Conservation (phyloP, 2,797 vertebrate genomes). For the Karalla daura region DNA sequence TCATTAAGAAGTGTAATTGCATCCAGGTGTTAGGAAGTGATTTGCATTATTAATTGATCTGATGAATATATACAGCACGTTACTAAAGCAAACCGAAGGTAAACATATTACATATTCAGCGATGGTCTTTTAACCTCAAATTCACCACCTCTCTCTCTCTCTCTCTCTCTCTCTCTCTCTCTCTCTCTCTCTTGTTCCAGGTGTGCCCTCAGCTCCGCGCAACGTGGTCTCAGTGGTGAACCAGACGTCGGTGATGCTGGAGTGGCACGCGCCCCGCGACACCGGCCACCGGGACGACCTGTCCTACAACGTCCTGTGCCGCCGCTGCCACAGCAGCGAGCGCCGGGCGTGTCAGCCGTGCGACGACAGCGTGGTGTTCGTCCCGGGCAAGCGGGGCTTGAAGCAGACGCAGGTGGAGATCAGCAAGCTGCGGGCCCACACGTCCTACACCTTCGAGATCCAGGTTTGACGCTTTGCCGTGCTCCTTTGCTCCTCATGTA, state of each 20-base stretch:
- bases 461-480: too few relatives aligned
- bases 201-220: conserved; percentile 92
- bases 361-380: conserved; percentile 91
- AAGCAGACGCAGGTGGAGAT: conserved; percentile 89
- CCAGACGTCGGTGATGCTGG: conserved; percentile 92
- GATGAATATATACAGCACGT: conserved; percentile 9
- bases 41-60: conserved; percentile 9
- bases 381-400: conserved; percentile 87
- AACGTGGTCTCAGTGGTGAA: conserved; percentile 94
- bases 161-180: not conserved
- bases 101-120: too few relatives aligned
- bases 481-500: too few relatives aligned
- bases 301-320: conserved; percentile 92
- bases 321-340: conserved; percentile 87
- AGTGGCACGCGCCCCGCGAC: conserved; percentile 93
- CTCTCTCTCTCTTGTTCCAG: conserved; percentile 62
- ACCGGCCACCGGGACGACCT: conserved; percentile 90
- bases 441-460: conserved; percentile 90
- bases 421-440: conserved; percentile 93
- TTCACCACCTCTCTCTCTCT: too few relatives aligned
- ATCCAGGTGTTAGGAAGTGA: conserved; percentile 35
- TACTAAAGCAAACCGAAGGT: not conserved
- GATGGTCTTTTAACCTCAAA: too few relatives aligned
- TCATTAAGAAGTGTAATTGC: conserved; percentile 31
- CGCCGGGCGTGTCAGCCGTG: conserved; percentile 91